phyloP scores from a whole-genome alignment of 1,140 invertebrate species.

The Cydia strobilella region DNA sequence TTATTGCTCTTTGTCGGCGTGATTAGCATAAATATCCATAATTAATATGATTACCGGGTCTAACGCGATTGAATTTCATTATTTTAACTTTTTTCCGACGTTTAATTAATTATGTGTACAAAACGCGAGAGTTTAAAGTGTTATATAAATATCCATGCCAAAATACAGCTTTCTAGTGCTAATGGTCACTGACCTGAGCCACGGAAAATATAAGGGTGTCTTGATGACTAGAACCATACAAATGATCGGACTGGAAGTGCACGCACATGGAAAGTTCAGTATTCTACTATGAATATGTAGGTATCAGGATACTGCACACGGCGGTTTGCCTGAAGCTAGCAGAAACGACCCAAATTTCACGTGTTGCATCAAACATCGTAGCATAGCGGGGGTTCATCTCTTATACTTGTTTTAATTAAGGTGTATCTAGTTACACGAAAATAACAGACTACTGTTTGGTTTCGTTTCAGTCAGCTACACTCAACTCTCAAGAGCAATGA shows the following conservation, averaged over 20 bases:
- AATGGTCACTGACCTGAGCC: background rate
- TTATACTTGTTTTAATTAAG: background rate
- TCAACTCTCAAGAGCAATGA: background rate
- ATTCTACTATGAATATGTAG: background rate
- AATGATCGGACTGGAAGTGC: background rate
- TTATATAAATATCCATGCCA: too few relatives aligned
- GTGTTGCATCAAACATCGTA: background rate
- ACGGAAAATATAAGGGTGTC: background rate
- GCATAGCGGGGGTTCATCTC: background rate
- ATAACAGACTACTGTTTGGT: background rate
- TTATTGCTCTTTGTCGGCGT: too few relatives aligned
- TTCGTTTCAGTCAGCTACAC: background rate
- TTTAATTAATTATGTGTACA: too few relatives aligned
- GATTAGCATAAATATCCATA: too few relatives aligned
- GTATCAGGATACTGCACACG: conserved; percentile 11
- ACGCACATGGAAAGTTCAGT: conserved; percentile 7
- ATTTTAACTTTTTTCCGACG: too few relatives aligned
- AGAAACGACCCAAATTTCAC: background rate
- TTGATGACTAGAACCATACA: too few relatives aligned
- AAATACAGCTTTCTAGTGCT: too few relatives aligned
- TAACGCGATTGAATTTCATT: too few relatives aligned
- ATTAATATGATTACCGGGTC: too few relatives aligned
- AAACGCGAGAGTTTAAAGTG: too few relatives aligned
- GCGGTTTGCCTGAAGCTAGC: conserved; percentile 6
- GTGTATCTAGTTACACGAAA: conserved; percentile 1